Evolutionary conservation across 2,113 vertebrate species (phyloP).

Genomic region (Pteronura brasiliensis): DNA sequence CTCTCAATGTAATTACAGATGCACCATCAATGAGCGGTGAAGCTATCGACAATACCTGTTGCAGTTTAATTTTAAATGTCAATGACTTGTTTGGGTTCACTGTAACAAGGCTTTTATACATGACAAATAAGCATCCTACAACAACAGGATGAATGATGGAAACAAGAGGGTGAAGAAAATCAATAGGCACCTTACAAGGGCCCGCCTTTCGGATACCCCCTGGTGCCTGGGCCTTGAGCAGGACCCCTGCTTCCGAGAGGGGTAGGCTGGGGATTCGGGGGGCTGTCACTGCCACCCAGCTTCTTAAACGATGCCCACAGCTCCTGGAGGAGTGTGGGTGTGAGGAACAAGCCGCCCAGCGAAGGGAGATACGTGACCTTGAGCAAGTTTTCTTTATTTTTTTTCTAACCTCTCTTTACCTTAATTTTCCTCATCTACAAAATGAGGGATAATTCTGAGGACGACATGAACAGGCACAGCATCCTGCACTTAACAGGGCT

Average conservation of each 20-base stretch:
- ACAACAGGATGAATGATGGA: slow-evolving; percentile 28
- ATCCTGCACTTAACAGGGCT: neutral
- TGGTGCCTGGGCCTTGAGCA: neutral
- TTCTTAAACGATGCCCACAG: neutral
- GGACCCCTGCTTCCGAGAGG: neutral
- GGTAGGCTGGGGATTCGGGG: neutral
- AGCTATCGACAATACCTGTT: slow-evolving; percentile 55
- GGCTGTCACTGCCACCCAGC: neutral
- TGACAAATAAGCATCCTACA: slow-evolving; percentile 36
- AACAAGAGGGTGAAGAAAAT: slow-evolving; percentile 43
- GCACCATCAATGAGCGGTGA: slow-evolving; percentile 41
- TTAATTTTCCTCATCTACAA: neutral
- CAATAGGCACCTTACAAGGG: slow-evolving; percentile 4
- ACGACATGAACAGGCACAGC: neutral
- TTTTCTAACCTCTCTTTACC: neutral
- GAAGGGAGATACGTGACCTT: neutral
- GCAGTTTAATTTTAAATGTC: slow-evolving; percentile 69
- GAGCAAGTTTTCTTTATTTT: neutral
- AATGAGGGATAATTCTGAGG: neutral
- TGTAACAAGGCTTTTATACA: slow-evolving; percentile 60
- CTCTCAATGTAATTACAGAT: slow-evolving; percentile 45
- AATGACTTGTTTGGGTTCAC: slow-evolving; percentile 63
- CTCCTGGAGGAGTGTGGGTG: neutral
- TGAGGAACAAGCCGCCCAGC: neutral
- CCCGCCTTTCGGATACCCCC: neutral